A percentile compares a stretch with the other conserved stretches of the same genome.
phyloP scores from a whole-genome alignment of 2,797 vertebrate genomes.

The Argyrosomus regius region DNA sequence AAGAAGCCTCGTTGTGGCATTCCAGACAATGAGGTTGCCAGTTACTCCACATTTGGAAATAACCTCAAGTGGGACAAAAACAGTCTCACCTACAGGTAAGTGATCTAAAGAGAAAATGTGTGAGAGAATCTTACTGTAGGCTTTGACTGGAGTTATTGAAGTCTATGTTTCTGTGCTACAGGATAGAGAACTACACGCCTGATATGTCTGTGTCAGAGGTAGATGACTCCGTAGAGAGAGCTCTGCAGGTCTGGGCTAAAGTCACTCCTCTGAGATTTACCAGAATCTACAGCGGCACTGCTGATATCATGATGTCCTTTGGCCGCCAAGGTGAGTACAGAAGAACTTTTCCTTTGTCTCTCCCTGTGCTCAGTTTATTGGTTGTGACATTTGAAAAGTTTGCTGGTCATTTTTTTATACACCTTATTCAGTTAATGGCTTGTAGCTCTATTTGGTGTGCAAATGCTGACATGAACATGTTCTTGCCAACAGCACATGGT shows the following conservation, averaged over 20 bases:
- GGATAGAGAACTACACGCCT: constrained; percentile 92
- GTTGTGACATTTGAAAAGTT: background rate
- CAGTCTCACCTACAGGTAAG: constrained; percentile 92
- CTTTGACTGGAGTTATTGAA: background rate
- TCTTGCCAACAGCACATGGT: constrained; percentile 85
- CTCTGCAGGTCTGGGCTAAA: constrained; percentile 88
- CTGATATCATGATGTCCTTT: constrained; percentile 96
- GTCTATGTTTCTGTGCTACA: constrained; percentile 64
- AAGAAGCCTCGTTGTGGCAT: constrained; percentile 93
- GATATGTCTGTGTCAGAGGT: constrained; percentile 89
- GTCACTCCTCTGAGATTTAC: constrained; percentile 85
- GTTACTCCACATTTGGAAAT: constrained; percentile 80
- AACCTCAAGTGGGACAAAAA: constrained; percentile 85
- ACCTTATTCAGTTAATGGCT: background rate
- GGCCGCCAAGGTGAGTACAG: constrained; percentile 57
- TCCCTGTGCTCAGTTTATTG: background rate
- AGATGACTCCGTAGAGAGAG: constrained; percentile 88
- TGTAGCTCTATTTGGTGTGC: background rate
- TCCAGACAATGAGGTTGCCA: constrained; percentile 80
- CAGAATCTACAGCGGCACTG: constrained; percentile 83
- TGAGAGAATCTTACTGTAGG: background rate
- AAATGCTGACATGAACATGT: background rate
- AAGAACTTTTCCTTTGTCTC: background rate
- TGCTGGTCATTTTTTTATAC: too few relatives aligned
- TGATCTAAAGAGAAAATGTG: background rate